Conservation (phyloP, 1,140 invertebrate species). For the Nymphalis io region DNA sequence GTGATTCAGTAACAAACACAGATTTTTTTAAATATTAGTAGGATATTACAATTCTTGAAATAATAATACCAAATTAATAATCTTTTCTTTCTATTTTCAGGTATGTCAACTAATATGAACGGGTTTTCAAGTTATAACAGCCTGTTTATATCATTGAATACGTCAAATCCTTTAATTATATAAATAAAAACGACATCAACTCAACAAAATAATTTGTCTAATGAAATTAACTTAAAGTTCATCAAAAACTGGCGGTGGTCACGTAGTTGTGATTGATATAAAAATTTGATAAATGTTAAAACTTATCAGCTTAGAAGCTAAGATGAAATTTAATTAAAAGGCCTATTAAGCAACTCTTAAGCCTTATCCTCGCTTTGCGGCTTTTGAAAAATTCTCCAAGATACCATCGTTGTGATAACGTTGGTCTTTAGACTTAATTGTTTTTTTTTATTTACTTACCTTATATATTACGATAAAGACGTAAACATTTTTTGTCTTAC, state of each 20-base stretch:
- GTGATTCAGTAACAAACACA: no score
- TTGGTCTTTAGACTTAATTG: background rate
- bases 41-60: no score
- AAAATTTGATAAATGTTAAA: conserved; percentile 17
- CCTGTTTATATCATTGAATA: no score
- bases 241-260: no score
- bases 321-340: conserved; percentile 20
- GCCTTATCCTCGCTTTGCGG: background rate
- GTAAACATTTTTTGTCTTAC: no score
- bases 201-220: no score
- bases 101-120: background rate
- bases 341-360: background rate
- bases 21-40: no score
- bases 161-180: no score
- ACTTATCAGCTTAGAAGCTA: conserved; percentile 3
- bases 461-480: background rate
- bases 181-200: no score
- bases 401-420: background rate
- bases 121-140: no score
- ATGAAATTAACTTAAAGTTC: no score
- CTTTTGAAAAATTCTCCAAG: background rate
- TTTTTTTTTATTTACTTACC: background rate
- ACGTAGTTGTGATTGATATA: conserved; percentile 7
- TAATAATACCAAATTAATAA: no score
- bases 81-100: conserved; percentile 1